Percentiles rank a stretch among this genome's conserved stretches.
These are phyloP conservation scores for Agapornis canus DNA, from an alignment of 2,797 vertebrate genomes.

Conservation along the genomic window DNA sequence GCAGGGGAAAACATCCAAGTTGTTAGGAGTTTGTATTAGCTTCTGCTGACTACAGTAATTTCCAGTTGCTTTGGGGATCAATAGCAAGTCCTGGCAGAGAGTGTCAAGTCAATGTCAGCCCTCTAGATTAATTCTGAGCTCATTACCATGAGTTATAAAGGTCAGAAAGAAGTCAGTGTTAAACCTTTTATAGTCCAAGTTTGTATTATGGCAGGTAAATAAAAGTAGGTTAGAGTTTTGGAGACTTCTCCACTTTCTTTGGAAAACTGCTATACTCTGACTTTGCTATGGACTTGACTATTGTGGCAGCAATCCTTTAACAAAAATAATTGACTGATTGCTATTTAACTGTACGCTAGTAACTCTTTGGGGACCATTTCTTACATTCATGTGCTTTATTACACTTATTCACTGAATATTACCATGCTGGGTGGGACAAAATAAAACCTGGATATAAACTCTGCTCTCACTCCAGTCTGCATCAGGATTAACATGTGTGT, in stretches of 20 bases:
- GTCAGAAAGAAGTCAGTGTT: background rate
- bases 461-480: background rate
- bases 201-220: background rate
- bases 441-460: background rate
- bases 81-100: conserved; percentile 5
- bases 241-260: background rate
- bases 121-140: conserved; percentile 40
- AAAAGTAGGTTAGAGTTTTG: background rate
- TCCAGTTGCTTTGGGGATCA: conserved; percentile 19
- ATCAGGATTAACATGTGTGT: background rate
- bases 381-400: background rate
- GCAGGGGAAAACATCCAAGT: background rate
- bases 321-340: background rate
- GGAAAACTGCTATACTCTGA: background rate
- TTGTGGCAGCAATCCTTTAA: background rate
- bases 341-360: background rate
- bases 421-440: background rate
- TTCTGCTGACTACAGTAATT: background rate
- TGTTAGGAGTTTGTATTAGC: background rate
- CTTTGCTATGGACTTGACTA: background rate
- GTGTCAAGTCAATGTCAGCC: conserved; percentile 9
- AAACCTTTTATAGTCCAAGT: conserved; percentile 26
- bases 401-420: background rate
- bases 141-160: conserved; percentile 37
- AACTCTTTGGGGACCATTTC: background rate